Conservation (phyloP, 2,113 vertebrate species). For the Phoxinus phoxinus region DNA sequence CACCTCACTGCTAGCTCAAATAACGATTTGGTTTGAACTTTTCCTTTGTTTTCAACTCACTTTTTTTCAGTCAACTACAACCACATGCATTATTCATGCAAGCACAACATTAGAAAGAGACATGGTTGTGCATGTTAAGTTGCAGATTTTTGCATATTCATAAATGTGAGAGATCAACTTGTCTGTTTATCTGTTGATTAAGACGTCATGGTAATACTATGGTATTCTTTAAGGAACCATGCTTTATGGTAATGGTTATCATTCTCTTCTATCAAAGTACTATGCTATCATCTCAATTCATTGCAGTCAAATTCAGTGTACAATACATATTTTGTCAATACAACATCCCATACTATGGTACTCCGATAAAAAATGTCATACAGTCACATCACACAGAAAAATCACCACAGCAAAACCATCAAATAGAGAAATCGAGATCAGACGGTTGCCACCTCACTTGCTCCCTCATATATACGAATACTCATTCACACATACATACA, state of each 20-base stretch:
- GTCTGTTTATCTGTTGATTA: background rate
- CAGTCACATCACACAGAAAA: background rate
- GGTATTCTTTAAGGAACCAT: background rate
- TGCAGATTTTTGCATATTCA: background rate
- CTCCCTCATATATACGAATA: background rate
- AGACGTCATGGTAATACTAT: background rate
- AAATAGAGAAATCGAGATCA: constrained; percentile 1
- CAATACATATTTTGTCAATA: background rate
- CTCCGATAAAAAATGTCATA: background rate
- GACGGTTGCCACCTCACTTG: background rate
- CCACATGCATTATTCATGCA: constrained; percentile 12
- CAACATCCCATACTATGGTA: background rate
- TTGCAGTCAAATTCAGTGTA: background rate
- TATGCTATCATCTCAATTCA: background rate
- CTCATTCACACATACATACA: background rate
- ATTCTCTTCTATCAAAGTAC: background rate
- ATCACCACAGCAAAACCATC: background rate
- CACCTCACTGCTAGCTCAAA: background rate
- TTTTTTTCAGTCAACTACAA: constrained; percentile 12
- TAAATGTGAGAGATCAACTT: background rate
- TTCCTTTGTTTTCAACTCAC: constrained; percentile 21
- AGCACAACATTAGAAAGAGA: constrained; percentile 1
- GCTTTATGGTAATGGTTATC: background rate
- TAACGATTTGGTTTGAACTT: constrained; percentile 41
- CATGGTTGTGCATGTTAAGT: background rate